Base-by-base conservation (phyloP, 1,140 invertebrate genomes). In the Bombus affinis region DNA sequence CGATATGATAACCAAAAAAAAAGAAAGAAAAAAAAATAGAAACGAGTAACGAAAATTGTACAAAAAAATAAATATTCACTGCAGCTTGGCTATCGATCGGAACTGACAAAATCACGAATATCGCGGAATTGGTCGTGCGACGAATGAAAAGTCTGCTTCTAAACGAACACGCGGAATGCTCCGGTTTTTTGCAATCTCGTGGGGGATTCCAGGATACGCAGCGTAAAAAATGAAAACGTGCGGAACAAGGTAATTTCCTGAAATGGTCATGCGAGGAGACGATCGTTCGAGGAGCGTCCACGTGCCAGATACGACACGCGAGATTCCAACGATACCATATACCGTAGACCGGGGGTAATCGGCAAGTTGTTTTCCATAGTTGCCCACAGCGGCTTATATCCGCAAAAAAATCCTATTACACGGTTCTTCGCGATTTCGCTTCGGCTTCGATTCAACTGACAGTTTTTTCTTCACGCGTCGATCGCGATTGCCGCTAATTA, bases 171-270 rank as follows among this genome's bases (percentile, higher is more conserved):
- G n/a, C 13, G 53, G 71, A 82, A 75, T 53, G 81, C 71, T 22
- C 42, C 57, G 81, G 44, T 79, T 84, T 68, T 84, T 84, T 79
- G 65, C 25, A 13, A 70, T 71, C 74, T 44, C 42, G 28, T 32
- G 1, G 25, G 35, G 42, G 65, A 84, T 83, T 83, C 81, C 81
- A 77, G 74, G 74, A 59, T 71, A 59, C 13, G 3, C 35, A 3
- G 47, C 74, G 82, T 79, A 84, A 84, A 84, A 84, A 79, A 78
- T 84, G 75, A 84, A 84, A 79, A 84, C 75, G 82, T 59, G 75
- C 82, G 82, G 75, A 79, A 84, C 65, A 84, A 71, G 82, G 82
- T 71, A 84, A 84, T 84, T 84, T 71, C 82, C 82, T 79, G 82
- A 84, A 70, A 84, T 84, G 82, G 82, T 84, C 82, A 84, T 84